These are phyloP conservation scores for Ondatra zibethicus DNA, from an alignment of 2,113 vertebrate species.

Conservation along the genomic window DNA sequence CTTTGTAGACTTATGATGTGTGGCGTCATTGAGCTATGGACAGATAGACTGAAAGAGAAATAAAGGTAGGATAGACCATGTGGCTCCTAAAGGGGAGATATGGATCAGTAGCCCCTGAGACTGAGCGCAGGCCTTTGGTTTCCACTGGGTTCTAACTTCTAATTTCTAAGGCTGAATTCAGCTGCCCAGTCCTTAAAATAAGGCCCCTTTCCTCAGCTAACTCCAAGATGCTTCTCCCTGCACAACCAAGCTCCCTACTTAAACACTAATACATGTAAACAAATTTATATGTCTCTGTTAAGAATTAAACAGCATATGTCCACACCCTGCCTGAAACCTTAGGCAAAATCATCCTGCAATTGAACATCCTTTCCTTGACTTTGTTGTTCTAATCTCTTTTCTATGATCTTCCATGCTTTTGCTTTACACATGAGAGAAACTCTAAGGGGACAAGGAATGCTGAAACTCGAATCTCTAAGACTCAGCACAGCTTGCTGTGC, in stretches of 20 bases:
- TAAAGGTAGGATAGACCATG: not conserved
- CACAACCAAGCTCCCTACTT: not conserved
- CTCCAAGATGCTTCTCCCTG: not conserved
- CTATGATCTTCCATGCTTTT: not conserved
- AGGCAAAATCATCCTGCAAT: not conserved
- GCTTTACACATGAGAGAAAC: not conserved
- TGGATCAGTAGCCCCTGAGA: not conserved
- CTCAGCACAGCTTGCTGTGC: not conserved
- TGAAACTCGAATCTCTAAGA: not conserved
- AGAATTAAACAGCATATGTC: not conserved
- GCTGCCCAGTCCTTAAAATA: not conserved
- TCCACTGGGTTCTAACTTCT: not conserved
- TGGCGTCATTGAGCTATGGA: too few relatives aligned
- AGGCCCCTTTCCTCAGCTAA: not conserved
- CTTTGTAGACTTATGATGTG: not conserved
- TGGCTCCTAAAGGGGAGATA: not conserved
- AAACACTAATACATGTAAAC: slow-evolving; percentile 10
- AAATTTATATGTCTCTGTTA: not conserved
- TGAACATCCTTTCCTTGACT: not conserved
- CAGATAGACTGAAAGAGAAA: not conserved
- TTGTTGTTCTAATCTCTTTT: not conserved
- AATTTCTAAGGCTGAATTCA: not conserved
- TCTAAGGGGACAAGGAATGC: not conserved
- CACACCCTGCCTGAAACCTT: not conserved
- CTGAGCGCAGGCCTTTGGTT: not conserved